Evolutionary conservation across 2,113 vertebrate genomes (phyloP).

Genomic region (Taxidea taxus): DNA sequence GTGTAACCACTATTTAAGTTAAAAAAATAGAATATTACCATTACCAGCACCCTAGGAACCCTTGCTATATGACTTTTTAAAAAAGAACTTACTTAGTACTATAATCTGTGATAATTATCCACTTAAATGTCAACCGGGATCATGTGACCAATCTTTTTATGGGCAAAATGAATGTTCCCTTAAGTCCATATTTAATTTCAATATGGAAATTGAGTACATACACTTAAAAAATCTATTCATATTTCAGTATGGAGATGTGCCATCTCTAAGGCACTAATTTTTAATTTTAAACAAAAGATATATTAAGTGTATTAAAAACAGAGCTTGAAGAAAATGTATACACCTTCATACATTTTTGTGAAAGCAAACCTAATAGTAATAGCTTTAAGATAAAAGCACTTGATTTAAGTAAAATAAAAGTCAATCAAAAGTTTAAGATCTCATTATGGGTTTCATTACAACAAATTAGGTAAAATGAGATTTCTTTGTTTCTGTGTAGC

Average conservation of each 20-base stretch:
- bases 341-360: conserved; percentile 12
- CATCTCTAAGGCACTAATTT: conserved; percentile 63
- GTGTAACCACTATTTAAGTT: not conserved
- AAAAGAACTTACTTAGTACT: conserved; percentile 60
- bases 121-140: conserved; percentile 79
- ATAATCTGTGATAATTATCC: conserved; percentile 76
- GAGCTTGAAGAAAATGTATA: conserved; percentile 39
- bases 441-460: conserved; percentile 43
- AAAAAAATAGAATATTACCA: conserved; percentile 27
- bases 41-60: not conserved
- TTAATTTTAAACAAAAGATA: conserved; percentile 47
- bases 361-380: conserved; percentile 25
- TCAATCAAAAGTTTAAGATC: conserved; percentile 53
- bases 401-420: conserved; percentile 58
- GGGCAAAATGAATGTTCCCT: conserved; percentile 75
- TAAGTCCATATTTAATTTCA: conserved; percentile 74
- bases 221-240: conserved; percentile 71
- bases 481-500: conserved; percentile 47
- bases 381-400: conserved; percentile 40
- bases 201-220: conserved; percentile 64
- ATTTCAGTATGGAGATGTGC: conserved; percentile 55
- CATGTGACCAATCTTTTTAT: conserved; percentile 77
- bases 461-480: conserved; percentile 55
- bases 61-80: conserved; percentile 41
- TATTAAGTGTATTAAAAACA: not conserved